Percentiles rank a stretch among this genome's conserved stretches.
These are phyloP conservation scores for Xiphias gladius DNA, from an alignment of 2,113 vertebrate genomes.

Conservation along the genomic window DNA sequence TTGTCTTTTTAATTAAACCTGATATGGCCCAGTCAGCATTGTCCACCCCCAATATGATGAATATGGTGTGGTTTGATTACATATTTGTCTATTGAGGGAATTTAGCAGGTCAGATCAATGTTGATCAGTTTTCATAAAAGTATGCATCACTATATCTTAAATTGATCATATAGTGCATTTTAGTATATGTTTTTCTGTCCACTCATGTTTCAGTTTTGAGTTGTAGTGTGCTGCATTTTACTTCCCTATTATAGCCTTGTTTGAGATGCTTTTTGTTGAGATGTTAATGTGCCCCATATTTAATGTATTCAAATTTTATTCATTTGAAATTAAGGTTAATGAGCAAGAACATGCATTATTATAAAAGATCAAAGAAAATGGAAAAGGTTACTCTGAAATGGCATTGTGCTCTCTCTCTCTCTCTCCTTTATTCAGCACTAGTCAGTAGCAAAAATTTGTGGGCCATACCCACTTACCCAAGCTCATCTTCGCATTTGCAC, in stretches of 20 bases:
- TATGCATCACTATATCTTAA: background rate
- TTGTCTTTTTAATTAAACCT: too few relatives aligned
- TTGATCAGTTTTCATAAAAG: background rate
- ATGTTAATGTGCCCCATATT: slow-evolving; percentile 23
- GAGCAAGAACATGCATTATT: slow-evolving; percentile 13
- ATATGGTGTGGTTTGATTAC: too few relatives aligned
- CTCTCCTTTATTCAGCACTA: background rate
- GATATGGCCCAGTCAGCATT: background rate
- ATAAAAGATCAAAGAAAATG: slow-evolving; percentile 20
- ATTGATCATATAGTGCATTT: background rate
- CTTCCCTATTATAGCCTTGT: background rate
- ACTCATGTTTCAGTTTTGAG: background rate
- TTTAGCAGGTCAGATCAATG: background rate
- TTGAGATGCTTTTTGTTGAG: slow-evolving; percentile 28
- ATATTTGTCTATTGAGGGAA: background rate
- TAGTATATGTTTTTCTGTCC: background rate
- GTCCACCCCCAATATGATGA: background rate
- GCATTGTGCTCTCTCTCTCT: background rate
- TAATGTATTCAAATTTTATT: slow-evolving; percentile 31
- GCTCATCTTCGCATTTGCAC: background rate
- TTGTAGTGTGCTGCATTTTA: background rate
- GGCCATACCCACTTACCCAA: background rate
- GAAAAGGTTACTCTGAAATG: background rate
- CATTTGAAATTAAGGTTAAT: slow-evolving; percentile 10
- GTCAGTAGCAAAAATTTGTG: background rate